Percentiles rank a stretch among this genome's conserved stretches.
These are phyloP conservation scores for Helostoma temminkii DNA, from an alignment of 2,797 vertebrate species.

Conservation along the genomic window DNA sequence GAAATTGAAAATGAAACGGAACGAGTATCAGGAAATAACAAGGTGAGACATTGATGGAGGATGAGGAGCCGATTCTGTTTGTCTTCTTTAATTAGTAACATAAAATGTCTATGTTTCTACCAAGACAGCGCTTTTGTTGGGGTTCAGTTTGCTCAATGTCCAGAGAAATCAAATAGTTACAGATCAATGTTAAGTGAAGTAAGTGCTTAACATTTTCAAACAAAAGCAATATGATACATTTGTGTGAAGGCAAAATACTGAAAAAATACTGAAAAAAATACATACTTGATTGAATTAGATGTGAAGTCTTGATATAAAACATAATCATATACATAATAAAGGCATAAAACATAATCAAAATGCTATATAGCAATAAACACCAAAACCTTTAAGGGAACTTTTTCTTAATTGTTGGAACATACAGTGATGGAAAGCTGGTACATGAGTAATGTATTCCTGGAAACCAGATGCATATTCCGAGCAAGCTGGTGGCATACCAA, in stretches of 20 bases:
- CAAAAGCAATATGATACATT: neutral
- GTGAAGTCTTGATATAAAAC: neutral
- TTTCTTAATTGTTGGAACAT: neutral
- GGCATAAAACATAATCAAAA: neutral
- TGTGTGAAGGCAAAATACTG: neutral
- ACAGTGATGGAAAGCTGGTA: neutral
- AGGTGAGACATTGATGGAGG: slow-evolving; percentile 82
- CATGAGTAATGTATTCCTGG: slow-evolving; percentile 7
- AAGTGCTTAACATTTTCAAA: neutral
- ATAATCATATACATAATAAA: neutral
- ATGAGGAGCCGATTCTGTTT: neutral
- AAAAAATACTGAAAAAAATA: neutral
- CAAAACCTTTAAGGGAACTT: neutral
- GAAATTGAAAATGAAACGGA: slow-evolving; percentile 98
- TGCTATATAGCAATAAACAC: neutral
- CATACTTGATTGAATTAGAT: neutral
- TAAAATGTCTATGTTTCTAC: neutral
- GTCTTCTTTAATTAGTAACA: neutral
- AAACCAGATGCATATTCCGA: slow-evolving; percentile 3
- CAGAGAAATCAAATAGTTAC: neutral
- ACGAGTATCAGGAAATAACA: slow-evolving; percentile 96
- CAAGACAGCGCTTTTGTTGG: neutral
- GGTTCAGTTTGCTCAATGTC: too few species aligned
- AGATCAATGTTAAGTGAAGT: too few species aligned
- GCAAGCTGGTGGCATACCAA: slow-evolving; percentile 7